Conservation (phyloP, 2,113 vertebrate species). For the Heptranchias perlo region DNA sequence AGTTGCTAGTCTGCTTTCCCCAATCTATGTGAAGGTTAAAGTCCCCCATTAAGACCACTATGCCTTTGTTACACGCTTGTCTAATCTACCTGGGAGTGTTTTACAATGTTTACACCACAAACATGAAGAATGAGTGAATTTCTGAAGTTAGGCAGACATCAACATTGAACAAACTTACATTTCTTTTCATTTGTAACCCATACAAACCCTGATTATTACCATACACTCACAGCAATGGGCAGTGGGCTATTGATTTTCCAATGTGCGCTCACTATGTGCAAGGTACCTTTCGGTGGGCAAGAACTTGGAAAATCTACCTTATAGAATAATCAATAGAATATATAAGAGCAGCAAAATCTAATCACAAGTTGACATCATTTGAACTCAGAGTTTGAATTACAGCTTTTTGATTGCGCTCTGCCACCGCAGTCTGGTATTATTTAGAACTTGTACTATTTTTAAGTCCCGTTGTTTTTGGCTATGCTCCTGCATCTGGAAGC, state of each 20-base stretch:
- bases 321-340: background rate
- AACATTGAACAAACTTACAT: background rate
- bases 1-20: too few relatives aligned
- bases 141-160: background rate
- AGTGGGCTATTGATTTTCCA: background rate
- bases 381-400: background rate
- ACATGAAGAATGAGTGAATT: background rate
- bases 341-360: background rate
- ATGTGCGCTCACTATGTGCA: background rate
- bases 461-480: background rate
- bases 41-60: too few relatives aligned
- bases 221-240: background rate
- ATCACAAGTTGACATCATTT: background rate
- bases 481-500: background rate
- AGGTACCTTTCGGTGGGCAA: background rate
- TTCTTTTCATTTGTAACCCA: background rate
- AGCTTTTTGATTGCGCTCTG: background rate
- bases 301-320: background rate
- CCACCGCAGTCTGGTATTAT: background rate
- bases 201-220: background rate
- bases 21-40: too few relatives aligned
- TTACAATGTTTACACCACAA: background rate
- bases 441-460: background rate
- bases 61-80: too few relatives aligned
- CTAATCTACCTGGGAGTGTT: background rate